phyloP scores from a whole-genome alignment of 1,140 invertebrate genomes.

The Cydia fagiglandana region DNA sequence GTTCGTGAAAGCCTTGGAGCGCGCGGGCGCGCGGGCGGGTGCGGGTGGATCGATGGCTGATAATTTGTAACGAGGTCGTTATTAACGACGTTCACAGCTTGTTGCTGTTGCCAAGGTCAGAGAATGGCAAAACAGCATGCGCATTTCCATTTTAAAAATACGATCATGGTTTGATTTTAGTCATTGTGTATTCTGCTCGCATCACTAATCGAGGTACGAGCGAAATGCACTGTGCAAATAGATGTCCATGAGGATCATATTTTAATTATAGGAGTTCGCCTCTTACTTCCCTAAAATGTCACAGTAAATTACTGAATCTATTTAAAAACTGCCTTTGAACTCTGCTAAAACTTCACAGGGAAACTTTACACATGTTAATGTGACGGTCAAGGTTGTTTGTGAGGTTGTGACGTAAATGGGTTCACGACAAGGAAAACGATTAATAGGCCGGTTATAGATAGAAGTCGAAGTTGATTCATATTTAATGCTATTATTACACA shows the following conservation, averaged over 20 bases:
- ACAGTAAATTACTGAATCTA: not conserved
- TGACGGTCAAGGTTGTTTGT: not conserved
- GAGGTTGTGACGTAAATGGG: not conserved
- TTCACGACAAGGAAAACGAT: conserved; percentile 6
- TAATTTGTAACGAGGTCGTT: conserved; percentile 24
- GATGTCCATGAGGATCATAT: too few species aligned
- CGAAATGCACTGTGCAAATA: too few species aligned
- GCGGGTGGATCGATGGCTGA: conserved; percentile 13
- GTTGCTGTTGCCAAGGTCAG: not conserved
- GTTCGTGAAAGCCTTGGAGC: conserved; percentile 13
- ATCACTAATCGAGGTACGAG: too few species aligned
- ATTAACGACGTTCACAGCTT: conserved; percentile 16
- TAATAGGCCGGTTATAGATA: conserved; percentile 43
- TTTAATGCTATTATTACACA: too few species aligned
- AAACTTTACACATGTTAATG: not conserved
- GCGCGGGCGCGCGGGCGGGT: not conserved
- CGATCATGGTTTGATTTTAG: too few species aligned
- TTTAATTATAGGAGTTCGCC: too few species aligned
- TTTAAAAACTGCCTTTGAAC: not conserved
- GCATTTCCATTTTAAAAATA: not conserved
- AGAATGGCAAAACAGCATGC: not conserved
- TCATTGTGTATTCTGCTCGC: too few species aligned
- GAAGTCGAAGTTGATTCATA: too few species aligned
- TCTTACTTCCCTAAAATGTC: not conserved
- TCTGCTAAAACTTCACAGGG: not conserved